Evolutionary conservation across 2,888 invertebrate genomes (phyloP).

Genomic region (Pandemis cinnamomeana): DNA sequence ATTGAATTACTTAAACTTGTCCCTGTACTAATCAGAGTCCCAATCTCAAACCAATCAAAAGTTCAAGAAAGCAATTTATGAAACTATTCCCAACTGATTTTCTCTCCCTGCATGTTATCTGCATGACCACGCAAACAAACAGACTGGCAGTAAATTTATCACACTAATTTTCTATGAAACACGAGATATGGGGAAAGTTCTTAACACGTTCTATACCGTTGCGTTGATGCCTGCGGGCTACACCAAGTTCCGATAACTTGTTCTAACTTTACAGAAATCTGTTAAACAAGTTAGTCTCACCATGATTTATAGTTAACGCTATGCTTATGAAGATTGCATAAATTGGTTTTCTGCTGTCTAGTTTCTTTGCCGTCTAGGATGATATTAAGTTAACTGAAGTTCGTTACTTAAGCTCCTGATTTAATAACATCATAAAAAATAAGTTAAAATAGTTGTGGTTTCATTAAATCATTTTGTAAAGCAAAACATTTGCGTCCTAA

Average conservation of each 20-base stretch:
- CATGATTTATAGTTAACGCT: conserved; percentile 35
- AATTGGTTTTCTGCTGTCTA: background rate
- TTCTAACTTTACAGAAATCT: conserved; percentile 40
- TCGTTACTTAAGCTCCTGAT: background rate
- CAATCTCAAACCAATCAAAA: conserved; percentile 1
- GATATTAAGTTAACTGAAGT: background rate
- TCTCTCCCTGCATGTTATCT: conserved; percentile 10
- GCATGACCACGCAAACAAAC: conserved; percentile 25
- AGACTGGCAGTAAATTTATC: conserved; percentile 34
- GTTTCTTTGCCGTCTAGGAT: background rate
- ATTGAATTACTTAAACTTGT: background rate
- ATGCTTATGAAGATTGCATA: background rate
- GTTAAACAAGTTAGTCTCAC: conserved; percentile 34
- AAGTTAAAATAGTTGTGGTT: background rate
- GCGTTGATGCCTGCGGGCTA: conserved; percentile 34
- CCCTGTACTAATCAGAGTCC: background rate
- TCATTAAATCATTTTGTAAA: too few relatives aligned
- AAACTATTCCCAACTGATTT: conserved; percentile 29
- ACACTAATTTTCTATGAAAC: conserved; percentile 38
- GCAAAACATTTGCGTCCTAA: too few relatives aligned
- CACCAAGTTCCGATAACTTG: conserved; percentile 34
- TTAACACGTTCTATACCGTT: conserved; percentile 32
- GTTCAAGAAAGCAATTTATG: conserved; percentile 20
- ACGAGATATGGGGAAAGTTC: conserved; percentile 39
- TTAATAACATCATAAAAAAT: too few relatives aligned